Evolutionary conservation across 2,797 vertebrate species (phyloP).

Genomic region (Pangasius djambal): DNA sequence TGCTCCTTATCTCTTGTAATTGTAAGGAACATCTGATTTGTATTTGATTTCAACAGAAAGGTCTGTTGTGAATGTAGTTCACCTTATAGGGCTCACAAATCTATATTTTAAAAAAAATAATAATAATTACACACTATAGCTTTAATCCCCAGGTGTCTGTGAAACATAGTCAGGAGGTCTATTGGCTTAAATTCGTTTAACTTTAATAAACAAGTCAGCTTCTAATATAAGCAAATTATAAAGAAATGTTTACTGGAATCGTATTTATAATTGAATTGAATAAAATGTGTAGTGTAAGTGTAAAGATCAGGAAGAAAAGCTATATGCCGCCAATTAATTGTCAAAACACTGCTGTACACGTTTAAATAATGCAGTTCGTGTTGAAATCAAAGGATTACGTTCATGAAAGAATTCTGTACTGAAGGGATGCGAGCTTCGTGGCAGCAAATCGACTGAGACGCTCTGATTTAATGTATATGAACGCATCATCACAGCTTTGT

Average conservation of each 20-base stretch:
- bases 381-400: no score
- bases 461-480: neutral
- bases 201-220: neutral
- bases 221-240: neutral
- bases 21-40: neutral
- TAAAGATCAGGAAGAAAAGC: no score
- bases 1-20: neutral
- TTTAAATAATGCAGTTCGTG: no score
- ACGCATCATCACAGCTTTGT: neutral
- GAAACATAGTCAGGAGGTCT: neutral
- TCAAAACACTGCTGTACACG: no score
- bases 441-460: neutral
- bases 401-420: neutral
- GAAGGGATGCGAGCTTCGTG: neutral
- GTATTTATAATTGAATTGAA: no score
- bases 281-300: no score
- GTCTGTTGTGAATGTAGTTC: neutral
- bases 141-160: neutral
- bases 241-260: neutral
- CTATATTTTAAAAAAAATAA: no score
- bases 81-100: no score
- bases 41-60: no score
- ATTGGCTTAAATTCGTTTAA: neutral
- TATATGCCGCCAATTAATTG: no score
- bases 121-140: neutral